Evolutionary conservation across 2,888 invertebrate species (phyloP).

Genomic region (Drosophila tripunctata): DNA sequence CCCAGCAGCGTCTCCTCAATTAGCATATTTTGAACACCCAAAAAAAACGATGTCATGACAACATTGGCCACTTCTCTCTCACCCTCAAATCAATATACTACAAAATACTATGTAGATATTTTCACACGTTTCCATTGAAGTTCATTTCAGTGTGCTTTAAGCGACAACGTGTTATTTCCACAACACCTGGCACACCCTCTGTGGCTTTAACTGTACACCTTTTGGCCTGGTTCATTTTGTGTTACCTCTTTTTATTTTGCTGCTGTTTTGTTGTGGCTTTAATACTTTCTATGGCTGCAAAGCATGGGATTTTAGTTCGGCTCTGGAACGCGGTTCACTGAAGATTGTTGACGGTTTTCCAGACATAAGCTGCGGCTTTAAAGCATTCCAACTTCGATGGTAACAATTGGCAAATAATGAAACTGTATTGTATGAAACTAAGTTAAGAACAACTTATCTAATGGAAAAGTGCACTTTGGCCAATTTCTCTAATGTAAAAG

Average conservation of each 20-base stretch:
- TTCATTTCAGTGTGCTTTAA: conserved; percentile 25
- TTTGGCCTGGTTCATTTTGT: conserved; percentile 64
- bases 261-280: too few relatives aligned
- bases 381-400: not conserved
- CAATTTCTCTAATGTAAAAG: too few relatives aligned
- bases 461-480: too few relatives aligned
- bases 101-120: too few relatives aligned
- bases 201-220: conserved; percentile 19
- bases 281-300: conserved; percentile 53
- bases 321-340: not conserved
- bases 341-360: conserved; percentile 3
- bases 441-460: too few relatives aligned
- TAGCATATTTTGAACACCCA: conserved; percentile 35
- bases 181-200: conserved; percentile 11
- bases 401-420: too few relatives aligned
- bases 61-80: not conserved
- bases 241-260: conserved; percentile 41
- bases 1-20: conserved; percentile 22
- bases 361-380: conserved; percentile 5
- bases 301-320: conserved; percentile 9
- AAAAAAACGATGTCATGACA: not conserved
- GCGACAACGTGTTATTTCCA: conserved; percentile 30
- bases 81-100: conserved; percentile 43
- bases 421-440: too few relatives aligned
- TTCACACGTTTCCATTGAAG: conserved; percentile 21